Conservation (phyloP, 2,888 invertebrate genomes). For the Himalopsyche tibetana region DNA sequence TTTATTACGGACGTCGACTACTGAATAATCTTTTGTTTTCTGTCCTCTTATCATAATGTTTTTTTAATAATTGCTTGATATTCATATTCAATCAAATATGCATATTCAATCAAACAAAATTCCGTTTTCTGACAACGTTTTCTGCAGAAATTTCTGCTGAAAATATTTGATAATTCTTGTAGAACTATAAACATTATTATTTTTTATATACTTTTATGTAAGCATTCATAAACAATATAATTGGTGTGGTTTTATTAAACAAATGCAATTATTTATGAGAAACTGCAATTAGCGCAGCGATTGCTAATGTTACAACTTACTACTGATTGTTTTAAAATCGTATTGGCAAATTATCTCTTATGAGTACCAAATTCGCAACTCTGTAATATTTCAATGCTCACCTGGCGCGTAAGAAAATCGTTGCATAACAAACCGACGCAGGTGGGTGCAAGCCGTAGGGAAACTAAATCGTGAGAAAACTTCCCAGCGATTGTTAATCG, state of each 20-base stretch:
- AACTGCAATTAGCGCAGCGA: not conserved
- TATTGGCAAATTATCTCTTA: conserved; percentile 7
- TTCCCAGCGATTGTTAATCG: conserved; percentile 2
- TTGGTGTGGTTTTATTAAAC: no score
- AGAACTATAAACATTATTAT: no score
- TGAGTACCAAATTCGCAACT: conserved; percentile 1
- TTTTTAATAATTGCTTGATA: not conserved
- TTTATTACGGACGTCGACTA: conserved; percentile 5
- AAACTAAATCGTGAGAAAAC: conserved; percentile 20
- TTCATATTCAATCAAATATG: no score
- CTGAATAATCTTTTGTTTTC: not conserved
- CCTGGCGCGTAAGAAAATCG: not conserved
- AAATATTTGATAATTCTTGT: no score
- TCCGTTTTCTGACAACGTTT: no score
- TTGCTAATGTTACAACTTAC: not conserved
- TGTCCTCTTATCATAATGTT: not conserved
- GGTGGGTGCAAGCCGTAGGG: not conserved
- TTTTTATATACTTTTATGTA: no score
- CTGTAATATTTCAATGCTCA: not conserved
- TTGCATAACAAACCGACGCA: not conserved
- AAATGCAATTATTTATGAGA: not conserved
- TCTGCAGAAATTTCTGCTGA: no score
- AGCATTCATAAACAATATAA: no score
- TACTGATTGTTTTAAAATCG: conserved; percentile 6
- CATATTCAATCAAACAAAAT: no score